Evolutionary conservation across 1,140 invertebrate genomes (phyloP), one percentile per base, ranked within the genome.

Genomic region (Nixonia krombeini): DNA sequence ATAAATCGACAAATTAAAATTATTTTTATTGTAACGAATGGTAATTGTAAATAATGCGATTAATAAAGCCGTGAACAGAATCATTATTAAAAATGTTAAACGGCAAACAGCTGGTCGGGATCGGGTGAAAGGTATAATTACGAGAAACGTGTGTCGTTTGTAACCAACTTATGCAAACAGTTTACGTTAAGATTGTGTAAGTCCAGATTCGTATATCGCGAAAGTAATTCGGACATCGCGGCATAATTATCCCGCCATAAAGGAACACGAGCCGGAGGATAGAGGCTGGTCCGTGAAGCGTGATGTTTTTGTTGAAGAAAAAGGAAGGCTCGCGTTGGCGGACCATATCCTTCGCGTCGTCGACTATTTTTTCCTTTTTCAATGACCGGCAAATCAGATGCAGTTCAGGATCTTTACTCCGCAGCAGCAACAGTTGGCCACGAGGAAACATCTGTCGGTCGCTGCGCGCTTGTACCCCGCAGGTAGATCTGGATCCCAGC

Each of bases 381-480:
- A 61, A 45, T 42, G 41, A 61, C 61, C 42, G 55, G 65, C 67
- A 78, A 78, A 79, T 78, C 73, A 75, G 71, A 74, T 76, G 67
- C 70, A 72, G 52, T 53, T 47, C 46, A 37, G 35, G 46, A 37
- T 50, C 46, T 50, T 23, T 50, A 51, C 59, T 50, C 28, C 57
- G 41, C 67, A 62, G 44, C 67, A 62, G 70, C 79, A 81, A 82
- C 80, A 82, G 80, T 82, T 81, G 78, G 79, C 73, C 70, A 73
- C 70, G 64, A 76, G 66, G 72, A 79, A 81, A 82, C 80, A 82
- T 82, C 80, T 82, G 79, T 76, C 74, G 73, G 59, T 78, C 56
- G 67, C 18, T 35, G 58, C 74, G 72, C 77, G 77, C 78, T 70
- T 74, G 69, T 64, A 76, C 49, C 65, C 65, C 33, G 51, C 74